A percentile compares a stretch with the other conserved stretches of the same genome.
These are phyloP conservation scores for Heliangelus exortis DNA, from an alignment of 2,797 vertebrate genomes.

Conservation along the genomic window DNA sequence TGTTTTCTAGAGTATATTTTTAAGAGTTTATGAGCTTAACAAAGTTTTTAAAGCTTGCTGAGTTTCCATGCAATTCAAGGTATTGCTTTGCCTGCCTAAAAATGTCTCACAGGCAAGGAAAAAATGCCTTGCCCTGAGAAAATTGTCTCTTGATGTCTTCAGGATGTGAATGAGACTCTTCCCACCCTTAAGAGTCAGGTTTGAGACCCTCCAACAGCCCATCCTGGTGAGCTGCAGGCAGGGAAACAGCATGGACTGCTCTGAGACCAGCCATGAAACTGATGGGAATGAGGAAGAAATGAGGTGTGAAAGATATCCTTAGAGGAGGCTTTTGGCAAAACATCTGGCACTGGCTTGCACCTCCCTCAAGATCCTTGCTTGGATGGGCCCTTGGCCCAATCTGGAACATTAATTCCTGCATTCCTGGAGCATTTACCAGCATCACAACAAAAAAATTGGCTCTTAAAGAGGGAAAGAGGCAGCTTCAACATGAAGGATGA, in stretches of 20 bases:
- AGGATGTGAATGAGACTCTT: not conserved
- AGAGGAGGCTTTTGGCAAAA: not conserved
- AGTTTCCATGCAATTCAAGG: not conserved
- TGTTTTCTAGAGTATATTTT: not conserved
- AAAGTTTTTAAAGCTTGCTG: not conserved
- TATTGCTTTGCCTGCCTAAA: not conserved
- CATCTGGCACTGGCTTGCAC: not conserved
- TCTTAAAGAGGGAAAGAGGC: not conserved
- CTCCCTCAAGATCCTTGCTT: not conserved
- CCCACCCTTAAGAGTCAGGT: not conserved
- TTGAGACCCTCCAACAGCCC: not conserved
- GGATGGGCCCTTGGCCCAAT: not conserved
- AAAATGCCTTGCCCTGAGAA: not conserved
- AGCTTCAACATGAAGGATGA: not conserved
- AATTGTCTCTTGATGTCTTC: not conserved
- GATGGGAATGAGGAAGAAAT: slow-evolving; percentile 25
- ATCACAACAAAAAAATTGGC: not conserved
- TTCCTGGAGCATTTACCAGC: not conserved
- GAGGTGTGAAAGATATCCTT: not conserved
- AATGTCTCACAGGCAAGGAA: not conserved
- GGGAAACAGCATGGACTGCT: not conserved
- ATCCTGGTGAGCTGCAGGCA: rapidly evolving
- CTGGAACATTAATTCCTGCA: not conserved
- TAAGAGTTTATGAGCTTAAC: not conserved
- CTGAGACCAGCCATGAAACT: not conserved